Percentiles rank a stretch among this genome's conserved stretches.
Conservation (phyloP, 2,888 invertebrate genomes). For the Petrolisthes manimaculis region DNA sequence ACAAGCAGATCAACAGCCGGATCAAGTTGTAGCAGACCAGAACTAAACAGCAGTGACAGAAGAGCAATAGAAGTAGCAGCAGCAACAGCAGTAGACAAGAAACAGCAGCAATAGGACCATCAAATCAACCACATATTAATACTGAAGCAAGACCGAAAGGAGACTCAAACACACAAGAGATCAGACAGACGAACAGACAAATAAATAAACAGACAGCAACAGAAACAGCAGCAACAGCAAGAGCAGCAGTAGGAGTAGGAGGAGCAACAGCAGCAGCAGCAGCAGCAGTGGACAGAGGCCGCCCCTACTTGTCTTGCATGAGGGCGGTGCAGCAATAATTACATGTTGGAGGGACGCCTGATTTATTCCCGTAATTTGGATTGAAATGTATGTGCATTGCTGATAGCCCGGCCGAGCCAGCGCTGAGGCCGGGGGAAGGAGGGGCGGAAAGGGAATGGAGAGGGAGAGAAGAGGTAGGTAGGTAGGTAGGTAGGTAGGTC, state of each 20-base stretch:
- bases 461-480: slow-evolving; percentile 2
- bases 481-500: neutral
- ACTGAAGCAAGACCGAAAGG: neutral
- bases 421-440: slow-evolving; percentile 31
- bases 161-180: neutral
- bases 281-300: slow-evolving; percentile 48
- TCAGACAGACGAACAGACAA: neutral
- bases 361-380: slow-evolving; percentile 61
- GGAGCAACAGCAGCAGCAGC: slow-evolving; percentile 23
- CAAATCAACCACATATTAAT: neutral
- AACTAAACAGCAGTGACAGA: neutral
- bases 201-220: neutral
- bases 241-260: neutral
- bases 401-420: slow-evolving; percentile 47
- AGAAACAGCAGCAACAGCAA: neutral
- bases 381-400: slow-evolving; percentile 61
- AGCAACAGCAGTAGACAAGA: neutral
- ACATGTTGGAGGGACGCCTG: slow-evolving; percentile 54
- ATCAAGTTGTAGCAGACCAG: neutral
- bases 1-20: neutral
- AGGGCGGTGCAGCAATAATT: slow-evolving; percentile 54
- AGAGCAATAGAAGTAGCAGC: neutral
- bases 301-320: slow-evolving; percentile 59
- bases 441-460: slow-evolving; percentile 11
- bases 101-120: neutral